A percentile compares a stretch with the other conserved stretches of the same genome.
phyloP scores from a whole-genome alignment of 2,797 vertebrate genomes.

The Picus viridis region DNA sequence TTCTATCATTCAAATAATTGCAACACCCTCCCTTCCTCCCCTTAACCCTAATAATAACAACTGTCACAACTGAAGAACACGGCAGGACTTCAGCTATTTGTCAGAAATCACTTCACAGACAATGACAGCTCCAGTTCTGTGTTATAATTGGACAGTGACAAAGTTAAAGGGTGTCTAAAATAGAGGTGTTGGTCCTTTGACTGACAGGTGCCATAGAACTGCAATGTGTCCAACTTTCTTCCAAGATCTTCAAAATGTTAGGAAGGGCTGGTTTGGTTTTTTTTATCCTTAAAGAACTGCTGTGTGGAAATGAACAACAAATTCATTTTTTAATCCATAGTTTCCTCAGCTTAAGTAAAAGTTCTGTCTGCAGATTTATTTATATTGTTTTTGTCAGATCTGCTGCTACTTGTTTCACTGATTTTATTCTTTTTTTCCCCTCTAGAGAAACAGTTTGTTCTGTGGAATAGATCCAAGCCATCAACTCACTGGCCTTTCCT shows the following conservation, averaged over 20 bases:
- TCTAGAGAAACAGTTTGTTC: background rate
- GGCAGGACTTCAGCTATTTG: background rate
- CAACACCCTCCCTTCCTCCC: background rate
- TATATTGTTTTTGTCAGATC: background rate
- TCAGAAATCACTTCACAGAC: slow-evolving; percentile 38
- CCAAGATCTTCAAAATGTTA: background rate
- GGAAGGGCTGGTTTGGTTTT: background rate
- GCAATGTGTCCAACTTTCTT: background rate
- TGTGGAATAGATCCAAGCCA: slow-evolving; percentile 11
- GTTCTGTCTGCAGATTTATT: background rate
- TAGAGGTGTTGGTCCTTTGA: slow-evolving; percentile 37
- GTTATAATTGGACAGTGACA: slow-evolving; percentile 32
- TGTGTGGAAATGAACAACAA: background rate
- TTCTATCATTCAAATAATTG: background rate
- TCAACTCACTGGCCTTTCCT: background rate
- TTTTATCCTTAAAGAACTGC: slow-evolving; percentile 27
- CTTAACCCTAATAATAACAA: slow-evolving; percentile 32
- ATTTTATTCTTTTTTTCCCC: background rate
- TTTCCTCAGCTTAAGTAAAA: slow-evolving; percentile 23
- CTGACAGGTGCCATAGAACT: background rate
- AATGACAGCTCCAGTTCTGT: background rate
- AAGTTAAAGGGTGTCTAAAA: slow-evolving; percentile 28
- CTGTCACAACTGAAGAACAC: slow-evolving; percentile 21
- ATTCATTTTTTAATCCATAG: background rate
- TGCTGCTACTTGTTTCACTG: slow-evolving; percentile 12